These are phyloP conservation scores for Paragorgia papillata DNA, from an alignment of 92 coral and sea anemone genomes.

Conservation along the genomic window DNA sequence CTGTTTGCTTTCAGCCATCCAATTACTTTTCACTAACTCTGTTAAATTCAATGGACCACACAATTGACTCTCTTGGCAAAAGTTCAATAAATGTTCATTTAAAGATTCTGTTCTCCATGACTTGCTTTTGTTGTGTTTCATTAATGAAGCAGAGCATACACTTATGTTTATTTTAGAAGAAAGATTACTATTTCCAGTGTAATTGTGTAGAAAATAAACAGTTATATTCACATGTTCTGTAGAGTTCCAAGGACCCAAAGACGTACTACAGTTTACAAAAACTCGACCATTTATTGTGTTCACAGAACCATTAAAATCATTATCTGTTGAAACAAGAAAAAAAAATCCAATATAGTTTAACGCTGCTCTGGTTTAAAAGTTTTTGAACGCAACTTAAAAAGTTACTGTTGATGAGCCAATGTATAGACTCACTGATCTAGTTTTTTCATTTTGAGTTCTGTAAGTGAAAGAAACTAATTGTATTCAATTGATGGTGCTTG, in stretches of 20 bases:
- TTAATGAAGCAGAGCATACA: background rate
- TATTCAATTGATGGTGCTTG: too few species aligned
- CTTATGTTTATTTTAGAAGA: background rate
- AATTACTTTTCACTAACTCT: background rate
- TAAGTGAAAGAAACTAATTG: too few species aligned
- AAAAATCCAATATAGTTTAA: too few species aligned
- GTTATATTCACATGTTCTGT: background rate
- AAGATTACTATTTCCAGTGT: background rate
- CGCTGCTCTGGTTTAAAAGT: too few species aligned
- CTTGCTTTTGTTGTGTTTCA: background rate
- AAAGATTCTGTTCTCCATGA: conserved; percentile 6
- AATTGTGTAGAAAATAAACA: conserved; percentile 18
- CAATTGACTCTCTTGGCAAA: conserved; percentile 2
- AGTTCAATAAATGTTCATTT: conserved; percentile 1
- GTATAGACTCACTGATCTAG: too few species aligned
- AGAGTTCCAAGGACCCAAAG: background rate
- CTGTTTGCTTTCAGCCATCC: background rate
- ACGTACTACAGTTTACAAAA: conserved; percentile 1
- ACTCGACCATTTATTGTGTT: conserved; percentile 12
- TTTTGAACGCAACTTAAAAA: too few species aligned
- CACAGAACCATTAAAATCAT: conserved; percentile 11
- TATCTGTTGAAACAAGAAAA: background rate
- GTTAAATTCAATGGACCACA: background rate
- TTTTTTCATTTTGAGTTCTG: too few species aligned
- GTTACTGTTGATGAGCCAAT: too few species aligned